A percentile compares a stretch with the other conserved stretches of the same genome.
Evolutionary conservation across 2,888 invertebrate genomes (phyloP).

Genomic region (Drosophila pegasa): DNA sequence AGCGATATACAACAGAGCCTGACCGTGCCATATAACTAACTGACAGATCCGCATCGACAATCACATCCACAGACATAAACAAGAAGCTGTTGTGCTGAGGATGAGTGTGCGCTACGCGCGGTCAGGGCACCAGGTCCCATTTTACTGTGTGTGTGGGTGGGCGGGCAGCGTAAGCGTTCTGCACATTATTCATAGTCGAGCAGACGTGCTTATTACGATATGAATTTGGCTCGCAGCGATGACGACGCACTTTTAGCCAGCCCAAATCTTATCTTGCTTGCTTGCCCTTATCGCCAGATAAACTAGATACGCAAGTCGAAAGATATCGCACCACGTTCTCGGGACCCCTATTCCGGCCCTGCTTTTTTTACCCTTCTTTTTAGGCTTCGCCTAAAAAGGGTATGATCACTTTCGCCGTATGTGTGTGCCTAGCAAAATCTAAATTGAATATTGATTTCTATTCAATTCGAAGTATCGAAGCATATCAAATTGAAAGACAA

Average conservation of each 20-base stretch:
- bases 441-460: neutral
- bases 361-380: neutral
- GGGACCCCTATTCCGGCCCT: constrained; percentile 13
- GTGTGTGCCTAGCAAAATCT: too few species aligned
- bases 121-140: constrained; percentile 37
- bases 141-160: constrained; percentile 33
- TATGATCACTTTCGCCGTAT: neutral
- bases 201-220: neutral
- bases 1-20: constrained; percentile 57
- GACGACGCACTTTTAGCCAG: too few species aligned
- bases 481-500: too few species aligned
- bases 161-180: constrained; percentile 11
- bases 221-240: neutral
- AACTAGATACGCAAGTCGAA: neutral
- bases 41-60: constrained; percentile 51
- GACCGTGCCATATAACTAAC: constrained; percentile 58
- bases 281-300: too few species aligned
- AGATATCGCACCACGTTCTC: neutral
- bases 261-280: too few species aligned
- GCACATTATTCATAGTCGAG: constrained; percentile 7
- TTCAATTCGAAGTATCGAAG: too few species aligned
- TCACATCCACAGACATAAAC: constrained; percentile 41
- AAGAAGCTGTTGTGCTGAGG: constrained; percentile 44
- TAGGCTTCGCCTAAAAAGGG: neutral
- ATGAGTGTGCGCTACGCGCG: constrained; percentile 37